phyloP scores from a whole-genome alignment of 2,888 invertebrate genomes.

The Epinotia bilunana region DNA sequence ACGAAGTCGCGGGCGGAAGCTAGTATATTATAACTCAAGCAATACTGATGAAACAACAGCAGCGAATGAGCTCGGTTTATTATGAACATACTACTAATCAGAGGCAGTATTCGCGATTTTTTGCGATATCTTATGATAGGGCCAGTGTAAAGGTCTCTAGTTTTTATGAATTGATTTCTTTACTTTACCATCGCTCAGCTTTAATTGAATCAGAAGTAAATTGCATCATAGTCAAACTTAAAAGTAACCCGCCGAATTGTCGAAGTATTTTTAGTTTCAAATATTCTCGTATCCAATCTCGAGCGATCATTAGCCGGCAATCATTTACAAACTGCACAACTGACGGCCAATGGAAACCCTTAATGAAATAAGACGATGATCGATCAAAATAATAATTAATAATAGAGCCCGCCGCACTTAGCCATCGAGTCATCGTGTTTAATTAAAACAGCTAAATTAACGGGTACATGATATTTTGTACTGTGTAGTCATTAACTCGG shows the following conservation, averaged over 20 bases:
- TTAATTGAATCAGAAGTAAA: background rate
- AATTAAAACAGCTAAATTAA: slow-evolving; percentile 82
- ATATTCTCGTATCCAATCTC: slow-evolving; percentile 35
- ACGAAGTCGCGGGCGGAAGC: too few relatives aligned
- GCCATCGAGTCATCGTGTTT: slow-evolving; percentile 84
- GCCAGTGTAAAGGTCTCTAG: too few relatives aligned
- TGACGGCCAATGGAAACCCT: slow-evolving; percentile 61
- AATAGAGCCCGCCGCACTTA: slow-evolving; percentile 80
- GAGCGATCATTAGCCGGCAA: slow-evolving; percentile 44
- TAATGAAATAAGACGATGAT: slow-evolving; percentile 82
- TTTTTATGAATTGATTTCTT: background rate
- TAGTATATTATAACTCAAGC: too few relatives aligned
- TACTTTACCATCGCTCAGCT: background rate
- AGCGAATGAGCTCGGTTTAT: too few relatives aligned
- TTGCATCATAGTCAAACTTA: background rate
- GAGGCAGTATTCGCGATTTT: background rate
- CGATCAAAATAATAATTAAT: slow-evolving; percentile 84
- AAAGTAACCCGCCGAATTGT: background rate
- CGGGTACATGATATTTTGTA: slow-evolving; percentile 73
- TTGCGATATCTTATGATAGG: background rate
- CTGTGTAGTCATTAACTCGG: slow-evolving; percentile 67
- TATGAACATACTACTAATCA: too few relatives aligned
- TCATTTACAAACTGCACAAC: slow-evolving; percentile 64
- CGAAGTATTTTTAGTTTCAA: slow-evolving; percentile 13
- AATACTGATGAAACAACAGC: too few relatives aligned